Conservation (phyloP, 2,797 vertebrate genomes). For the Coendou prehensilis region DNA sequence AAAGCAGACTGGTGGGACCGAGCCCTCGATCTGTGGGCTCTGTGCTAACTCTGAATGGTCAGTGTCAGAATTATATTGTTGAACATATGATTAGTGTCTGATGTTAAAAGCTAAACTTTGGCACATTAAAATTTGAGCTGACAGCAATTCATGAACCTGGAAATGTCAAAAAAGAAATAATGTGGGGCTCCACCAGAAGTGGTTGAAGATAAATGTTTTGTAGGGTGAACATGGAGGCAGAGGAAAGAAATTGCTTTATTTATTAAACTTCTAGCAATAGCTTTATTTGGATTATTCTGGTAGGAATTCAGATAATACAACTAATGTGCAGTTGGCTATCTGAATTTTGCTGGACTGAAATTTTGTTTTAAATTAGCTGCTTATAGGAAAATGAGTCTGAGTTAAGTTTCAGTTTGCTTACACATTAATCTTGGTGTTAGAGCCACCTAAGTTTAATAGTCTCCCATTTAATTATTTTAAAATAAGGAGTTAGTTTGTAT, state of each 20-base stretch:
- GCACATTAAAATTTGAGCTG: not conserved
- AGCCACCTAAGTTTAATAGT: not conserved
- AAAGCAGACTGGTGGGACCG: not conserved
- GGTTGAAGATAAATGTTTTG: not conserved
- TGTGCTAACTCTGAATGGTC: not conserved
- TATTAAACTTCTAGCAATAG: not conserved
- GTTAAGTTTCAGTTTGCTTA: not conserved
- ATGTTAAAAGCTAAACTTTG: not conserved
- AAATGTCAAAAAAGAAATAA: not conserved
- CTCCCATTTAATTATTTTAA: not conserved
- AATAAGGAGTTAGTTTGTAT: not conserved
- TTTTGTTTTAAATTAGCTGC: not conserved
- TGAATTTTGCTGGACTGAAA: not conserved
- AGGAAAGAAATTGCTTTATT: not conserved
- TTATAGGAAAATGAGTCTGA: not conserved
- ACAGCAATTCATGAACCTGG: not conserved
- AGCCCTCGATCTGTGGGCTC: not conserved
- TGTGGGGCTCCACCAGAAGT: not conserved
- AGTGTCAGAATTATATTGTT: not conserved
- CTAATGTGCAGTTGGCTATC: not conserved
- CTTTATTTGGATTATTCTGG: not conserved
- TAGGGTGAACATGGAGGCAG: not conserved
- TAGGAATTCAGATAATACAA: not conserved
- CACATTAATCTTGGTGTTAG: not conserved
- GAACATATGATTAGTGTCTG: not conserved